Percentiles rank a stretch among this genome's conserved stretches.
Evolutionary conservation across 2,797 vertebrate species (phyloP).

Genomic region (Hafferia zeledoni): DNA sequence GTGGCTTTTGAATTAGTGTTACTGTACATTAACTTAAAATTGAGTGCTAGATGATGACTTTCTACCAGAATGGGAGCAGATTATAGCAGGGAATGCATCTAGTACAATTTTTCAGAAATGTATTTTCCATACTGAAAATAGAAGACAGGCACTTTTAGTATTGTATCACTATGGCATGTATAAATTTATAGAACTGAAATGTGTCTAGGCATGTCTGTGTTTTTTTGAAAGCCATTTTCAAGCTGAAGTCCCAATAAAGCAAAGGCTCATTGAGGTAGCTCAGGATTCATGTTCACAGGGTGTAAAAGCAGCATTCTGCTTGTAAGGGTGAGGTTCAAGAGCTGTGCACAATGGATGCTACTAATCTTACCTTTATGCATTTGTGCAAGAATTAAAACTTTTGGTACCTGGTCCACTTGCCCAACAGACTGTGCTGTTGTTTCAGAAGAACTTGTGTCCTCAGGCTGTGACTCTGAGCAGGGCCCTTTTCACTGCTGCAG

Average conservation of each 20-base stretch:
- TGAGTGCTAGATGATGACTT: background rate
- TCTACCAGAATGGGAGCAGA: background rate
- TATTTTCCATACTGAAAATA: conserved; percentile 47
- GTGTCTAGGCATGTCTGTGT: background rate
- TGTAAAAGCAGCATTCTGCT: background rate
- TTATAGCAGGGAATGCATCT: background rate
- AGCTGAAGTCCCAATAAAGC: background rate
- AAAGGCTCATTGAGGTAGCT: background rate
- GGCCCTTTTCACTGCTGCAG: background rate
- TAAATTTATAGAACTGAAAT: conserved; percentile 2
- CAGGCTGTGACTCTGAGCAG: background rate
- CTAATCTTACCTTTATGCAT: background rate
- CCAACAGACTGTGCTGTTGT: background rate
- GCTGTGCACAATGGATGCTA: accelerated
- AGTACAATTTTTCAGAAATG: background rate
- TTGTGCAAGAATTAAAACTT: background rate
- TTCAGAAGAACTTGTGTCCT: background rate
- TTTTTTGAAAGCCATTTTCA: background rate
- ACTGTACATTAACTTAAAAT: background rate
- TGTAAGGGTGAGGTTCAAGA: background rate
- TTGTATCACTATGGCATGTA: background rate
- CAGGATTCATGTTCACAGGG: background rate
- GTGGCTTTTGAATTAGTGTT: background rate
- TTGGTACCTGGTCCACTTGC: background rate
- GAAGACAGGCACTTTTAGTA: background rate